Percentiles rank a stretch among this genome's conserved stretches.
phyloP scores from a whole-genome alignment of 2,888 invertebrate species.

The Endomychus coccineus region DNA sequence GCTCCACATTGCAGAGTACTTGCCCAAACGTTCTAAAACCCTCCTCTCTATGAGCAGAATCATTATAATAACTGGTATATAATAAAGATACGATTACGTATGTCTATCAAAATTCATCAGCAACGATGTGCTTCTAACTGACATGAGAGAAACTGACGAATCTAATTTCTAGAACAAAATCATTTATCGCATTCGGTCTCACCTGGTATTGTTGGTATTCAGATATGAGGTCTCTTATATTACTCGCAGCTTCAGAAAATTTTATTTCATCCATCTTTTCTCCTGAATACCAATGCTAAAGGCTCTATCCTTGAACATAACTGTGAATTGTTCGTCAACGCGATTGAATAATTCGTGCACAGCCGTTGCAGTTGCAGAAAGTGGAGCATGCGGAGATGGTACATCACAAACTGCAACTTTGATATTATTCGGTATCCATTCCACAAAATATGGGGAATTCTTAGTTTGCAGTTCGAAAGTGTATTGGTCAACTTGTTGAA shows the following conservation, averaged over 20 bases:
- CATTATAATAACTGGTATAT: no score
- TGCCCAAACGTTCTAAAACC: no score
- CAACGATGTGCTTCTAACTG: no score
- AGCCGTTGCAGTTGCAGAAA: slow-evolving; percentile 83
- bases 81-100: no score
- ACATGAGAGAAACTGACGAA: no score
- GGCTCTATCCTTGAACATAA: slow-evolving; percentile 84
- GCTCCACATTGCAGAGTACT: no score
- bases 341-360: slow-evolving; percentile 82
- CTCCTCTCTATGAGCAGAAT: no score
- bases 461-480: slow-evolving; percentile 79
- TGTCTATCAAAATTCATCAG: no score
- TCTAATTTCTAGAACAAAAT: no score
- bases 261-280: slow-evolving; percentile 91
- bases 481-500: slow-evolving; percentile 50
- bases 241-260: slow-evolving; percentile 83
- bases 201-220: slow-evolving; percentile 78
- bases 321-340: slow-evolving; percentile 77
- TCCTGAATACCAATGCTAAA: slow-evolving; percentile 87
- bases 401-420: slow-evolving; percentile 79
- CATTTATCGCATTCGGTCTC: no score
- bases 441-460: slow-evolving; percentile 59
- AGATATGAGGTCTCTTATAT: slow-evolving; percentile 75
- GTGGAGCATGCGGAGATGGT: slow-evolving; percentile 79
- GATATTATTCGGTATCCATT: slow-evolving; percentile 86